Percentiles rank a stretch among this genome's conserved stretches.
These are phyloP conservation scores for Myzus persicae DNA, from an alignment of 1,140 invertebrate species.

Conservation along the genomic window DNA sequence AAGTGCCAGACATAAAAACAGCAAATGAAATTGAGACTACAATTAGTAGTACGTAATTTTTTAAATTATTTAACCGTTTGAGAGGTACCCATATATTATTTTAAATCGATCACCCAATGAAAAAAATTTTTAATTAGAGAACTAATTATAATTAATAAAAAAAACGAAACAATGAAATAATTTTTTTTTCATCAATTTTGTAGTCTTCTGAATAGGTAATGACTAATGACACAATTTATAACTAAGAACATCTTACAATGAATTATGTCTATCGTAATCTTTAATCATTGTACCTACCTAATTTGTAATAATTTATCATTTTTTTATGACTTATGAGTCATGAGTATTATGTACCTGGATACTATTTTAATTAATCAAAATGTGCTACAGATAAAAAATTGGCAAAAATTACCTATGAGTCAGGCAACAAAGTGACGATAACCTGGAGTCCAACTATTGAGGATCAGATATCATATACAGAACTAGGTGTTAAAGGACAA, in stretches of 20 bases:
- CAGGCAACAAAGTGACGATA: conserved; percentile 60
- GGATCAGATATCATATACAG: conserved; percentile 65
- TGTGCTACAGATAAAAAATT: conserved; percentile 56
- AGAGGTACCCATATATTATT: not conserved
- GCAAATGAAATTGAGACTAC: conserved; percentile 68
- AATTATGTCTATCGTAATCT: not conserved
- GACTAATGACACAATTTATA: not conserved
- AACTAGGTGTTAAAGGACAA: conserved; percentile 69
- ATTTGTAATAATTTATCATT: not conserved
- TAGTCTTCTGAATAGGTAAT: not conserved
- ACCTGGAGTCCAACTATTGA: conserved; percentile 60
- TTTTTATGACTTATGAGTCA: not conserved
- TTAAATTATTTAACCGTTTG: not conserved
- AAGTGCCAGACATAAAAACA: conserved; percentile 70
- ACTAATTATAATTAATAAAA: no score
- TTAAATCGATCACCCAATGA: not conserved
- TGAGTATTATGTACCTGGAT: not conserved
- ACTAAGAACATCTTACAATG: not conserved
- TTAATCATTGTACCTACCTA: no score
- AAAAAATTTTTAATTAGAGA: no score
- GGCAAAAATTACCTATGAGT: conserved; percentile 41
- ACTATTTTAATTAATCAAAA: not conserved
- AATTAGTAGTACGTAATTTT: conserved; percentile 52
- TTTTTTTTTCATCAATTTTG: not conserved
- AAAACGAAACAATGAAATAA: no score